Evolutionary conservation across 2,797 vertebrate species (phyloP), one percentile per base, ranked within the genome.

Genomic region (Remorina albescens): DNA sequence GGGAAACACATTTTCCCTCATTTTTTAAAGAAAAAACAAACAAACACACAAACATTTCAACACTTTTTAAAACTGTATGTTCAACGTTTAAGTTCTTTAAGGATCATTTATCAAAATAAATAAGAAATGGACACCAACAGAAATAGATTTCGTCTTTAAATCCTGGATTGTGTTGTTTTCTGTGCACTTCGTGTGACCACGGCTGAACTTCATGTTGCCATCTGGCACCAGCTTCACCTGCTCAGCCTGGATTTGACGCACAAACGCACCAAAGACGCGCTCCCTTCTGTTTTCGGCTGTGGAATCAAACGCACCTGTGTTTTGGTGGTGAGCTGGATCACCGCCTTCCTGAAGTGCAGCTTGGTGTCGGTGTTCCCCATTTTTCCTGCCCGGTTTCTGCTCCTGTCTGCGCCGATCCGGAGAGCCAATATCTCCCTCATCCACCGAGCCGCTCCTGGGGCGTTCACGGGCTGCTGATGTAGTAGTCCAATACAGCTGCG

Each of bases 341-440:
- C 97, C 39, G 97, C 97, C 81, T 99, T 99, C 87, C 97, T 95
- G 90, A 99, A 98, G 93, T 96, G 96, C n/a, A 98, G 96, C 92
- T 98, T 98, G 61, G 95, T 96, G 91, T 98, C 97, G 4, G 95
- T 87, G 88, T 95, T 96, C 60, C 97, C 97, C 97, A 99, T 98
- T 12, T 16, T 70, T 30, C 30, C 30, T 26, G 18, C 44, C 3
- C 5, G 13, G 18, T 41, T 8, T 7, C 21, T 13, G 39, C 67
- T 95, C 87, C 94, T 90, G 94, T 2, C 92, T 90, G 91, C 94
- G n/a, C n/a, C n/a, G n/a, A n/a, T n/a, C n/a, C n/a, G n/a, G n/a
- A n/a, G n/a, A n/a, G n/a, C n/a, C n/a, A n/a, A n/a, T n/a, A 78
- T 73, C 81, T 70, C 34, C 68, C 67, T 70, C 83, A 78, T 84